Percentiles rank a stretch among this genome's conserved stretches.
These are phyloP conservation scores for Sceloporus tristichus DNA, from an alignment of 2,113 vertebrate species.

Conservation along the genomic window DNA sequence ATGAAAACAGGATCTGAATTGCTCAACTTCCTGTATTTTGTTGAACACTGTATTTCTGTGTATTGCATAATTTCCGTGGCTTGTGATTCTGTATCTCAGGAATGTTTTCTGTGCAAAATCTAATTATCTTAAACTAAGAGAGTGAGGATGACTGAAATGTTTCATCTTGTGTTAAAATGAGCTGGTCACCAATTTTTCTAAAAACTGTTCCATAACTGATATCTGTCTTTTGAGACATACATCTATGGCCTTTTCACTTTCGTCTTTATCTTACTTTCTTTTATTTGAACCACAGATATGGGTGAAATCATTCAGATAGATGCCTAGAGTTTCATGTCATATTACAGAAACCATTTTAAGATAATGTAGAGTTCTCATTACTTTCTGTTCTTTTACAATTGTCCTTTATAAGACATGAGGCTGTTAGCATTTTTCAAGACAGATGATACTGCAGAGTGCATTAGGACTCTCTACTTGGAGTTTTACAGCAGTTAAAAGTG, in stretches of 20 bases:
- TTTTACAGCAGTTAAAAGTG: background rate
- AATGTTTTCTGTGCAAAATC: conserved; percentile 19
- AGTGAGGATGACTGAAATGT: background rate
- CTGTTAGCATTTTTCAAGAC: background rate
- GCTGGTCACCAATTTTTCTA: background rate
- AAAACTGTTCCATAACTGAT: background rate
- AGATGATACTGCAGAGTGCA: conserved; percentile 24
- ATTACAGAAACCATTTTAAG: background rate
- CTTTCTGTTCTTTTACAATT: background rate
- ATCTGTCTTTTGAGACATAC: background rate
- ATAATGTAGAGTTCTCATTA: background rate
- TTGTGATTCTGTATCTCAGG: conserved; percentile 5
- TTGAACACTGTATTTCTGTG: background rate
- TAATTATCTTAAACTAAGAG: conserved; percentile 4
- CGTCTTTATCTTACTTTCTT: background rate
- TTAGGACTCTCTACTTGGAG: conserved; percentile 5
- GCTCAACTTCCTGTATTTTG: conserved; percentile 47
- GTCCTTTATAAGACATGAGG: background rate
- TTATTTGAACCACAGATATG: background rate
- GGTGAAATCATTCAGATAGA: background rate
- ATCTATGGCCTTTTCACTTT: background rate
- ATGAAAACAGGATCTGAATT: conserved; percentile 52
- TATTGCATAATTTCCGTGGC: background rate
- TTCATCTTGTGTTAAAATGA: background rate
- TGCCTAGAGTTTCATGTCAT: background rate